Conservation (phyloP, 1,140 invertebrate genomes). For the Trachelipus rathkii region DNA sequence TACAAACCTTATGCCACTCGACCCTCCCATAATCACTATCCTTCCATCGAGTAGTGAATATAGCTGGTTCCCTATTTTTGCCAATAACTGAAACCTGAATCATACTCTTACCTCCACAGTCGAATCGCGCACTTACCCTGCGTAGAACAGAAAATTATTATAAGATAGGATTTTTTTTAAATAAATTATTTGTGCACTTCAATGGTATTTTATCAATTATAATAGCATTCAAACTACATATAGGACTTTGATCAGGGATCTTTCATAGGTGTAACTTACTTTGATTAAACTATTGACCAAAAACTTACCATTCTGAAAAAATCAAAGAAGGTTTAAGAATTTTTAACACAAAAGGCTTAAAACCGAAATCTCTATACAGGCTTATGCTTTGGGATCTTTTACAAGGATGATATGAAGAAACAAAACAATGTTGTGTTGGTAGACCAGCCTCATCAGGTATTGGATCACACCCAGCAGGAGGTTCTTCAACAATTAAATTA, state of each 20-base stretch:
- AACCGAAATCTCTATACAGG: background rate
- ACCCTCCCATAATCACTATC: background rate
- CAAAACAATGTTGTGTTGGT: constrained; percentile 37
- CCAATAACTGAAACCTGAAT: background rate
- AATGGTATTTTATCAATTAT: background rate
- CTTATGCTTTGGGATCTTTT: constrained; percentile 16
- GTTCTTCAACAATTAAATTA: constrained; percentile 22
- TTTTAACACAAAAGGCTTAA: constrained; percentile 19
- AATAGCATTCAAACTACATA: background rate
- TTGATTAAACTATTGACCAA: background rate
- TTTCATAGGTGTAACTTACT: constrained; percentile 12
- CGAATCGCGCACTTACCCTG: background rate
- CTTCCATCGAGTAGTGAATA: background rate
- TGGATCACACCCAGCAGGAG: constrained; percentile 14
- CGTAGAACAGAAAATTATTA: background rate
- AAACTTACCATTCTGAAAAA: constrained; percentile 32
- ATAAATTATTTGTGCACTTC: no score
- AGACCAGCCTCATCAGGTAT: constrained; percentile 26
- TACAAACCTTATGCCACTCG: background rate
- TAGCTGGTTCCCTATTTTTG: background rate
- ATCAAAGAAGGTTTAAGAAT: constrained; percentile 19
- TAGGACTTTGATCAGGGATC: background rate
- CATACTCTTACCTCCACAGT: background rate
- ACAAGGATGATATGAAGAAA: constrained; percentile 30
- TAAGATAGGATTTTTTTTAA: background rate